phyloP scores from a whole-genome alignment of 2,797 vertebrate genomes.

The Ctenopoma kingsleyae region DNA sequence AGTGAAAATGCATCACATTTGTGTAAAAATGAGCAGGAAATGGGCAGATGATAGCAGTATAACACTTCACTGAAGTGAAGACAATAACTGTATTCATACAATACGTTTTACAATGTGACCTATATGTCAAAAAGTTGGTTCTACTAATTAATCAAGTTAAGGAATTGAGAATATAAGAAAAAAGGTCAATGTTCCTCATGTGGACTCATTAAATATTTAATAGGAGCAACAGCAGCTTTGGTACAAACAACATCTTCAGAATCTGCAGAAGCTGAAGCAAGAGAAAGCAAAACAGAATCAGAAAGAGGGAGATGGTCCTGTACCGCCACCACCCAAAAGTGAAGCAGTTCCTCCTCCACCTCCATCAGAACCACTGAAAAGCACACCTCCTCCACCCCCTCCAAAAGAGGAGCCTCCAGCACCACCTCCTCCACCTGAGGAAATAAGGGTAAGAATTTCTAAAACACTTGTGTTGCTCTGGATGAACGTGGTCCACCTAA shows the following conservation, averaged over 20 bases:
- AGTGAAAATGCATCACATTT: too few species aligned
- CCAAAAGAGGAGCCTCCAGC: slow-evolving; percentile 89
- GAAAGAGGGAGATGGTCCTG: slow-evolving; percentile 44
- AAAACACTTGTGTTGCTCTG: not conserved
- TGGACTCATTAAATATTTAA: slow-evolving; percentile 20
- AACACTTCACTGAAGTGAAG: not conserved
- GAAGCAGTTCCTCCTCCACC: slow-evolving; percentile 73
- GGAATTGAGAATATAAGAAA: not conserved
- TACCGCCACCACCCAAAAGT: slow-evolving; percentile 45
- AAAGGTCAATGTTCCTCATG: not conserved
- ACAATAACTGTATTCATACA: not conserved
- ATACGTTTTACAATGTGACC: not conserved
- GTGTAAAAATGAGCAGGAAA: too few species aligned
- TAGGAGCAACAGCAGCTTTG: slow-evolving; percentile 96
- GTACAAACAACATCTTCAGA: slow-evolving; percentile 96
- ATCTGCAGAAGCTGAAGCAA: slow-evolving; percentile 88
- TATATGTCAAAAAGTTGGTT: not conserved
- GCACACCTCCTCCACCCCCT: slow-evolving; percentile 87
- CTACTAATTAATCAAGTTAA: not conserved
- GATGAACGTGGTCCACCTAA: too few species aligned
- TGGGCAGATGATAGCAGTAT: too few species aligned
- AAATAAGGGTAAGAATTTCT: slow-evolving; percentile 82
- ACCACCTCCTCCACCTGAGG: slow-evolving; percentile 87
- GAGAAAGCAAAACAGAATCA: slow-evolving; percentile 87
- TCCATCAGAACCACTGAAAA: slow-evolving; percentile 80